Base-by-base conservation (phyloP, 2,888 invertebrate genomes). In the Pristionchus mayeri region DNA sequence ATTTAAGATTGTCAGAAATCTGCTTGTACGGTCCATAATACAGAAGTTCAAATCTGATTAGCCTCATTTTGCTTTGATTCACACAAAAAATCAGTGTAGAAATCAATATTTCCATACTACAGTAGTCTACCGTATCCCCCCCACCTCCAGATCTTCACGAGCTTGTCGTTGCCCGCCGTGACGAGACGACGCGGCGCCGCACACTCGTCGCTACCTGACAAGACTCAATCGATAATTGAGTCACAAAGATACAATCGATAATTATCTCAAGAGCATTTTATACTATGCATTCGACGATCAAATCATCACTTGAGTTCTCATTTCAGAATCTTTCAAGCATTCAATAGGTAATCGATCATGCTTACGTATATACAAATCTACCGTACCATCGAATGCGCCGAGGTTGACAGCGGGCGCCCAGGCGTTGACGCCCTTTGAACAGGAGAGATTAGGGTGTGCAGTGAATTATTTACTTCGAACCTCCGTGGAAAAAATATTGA, bases 101-200 rank as follows among this genome's bases (percentile, higher is more conserved):
- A 13, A 13, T 44, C 13, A 44, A 6, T 44, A 13, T 44, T 9
- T 9, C 44, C 44, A n/a, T n/a, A n/a, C 44, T 44, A 44, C 44
- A 44, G 44, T 13, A 44, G 7, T 13, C 57, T 9, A 57, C 57
- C 57, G 57, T 57, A 63, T 2, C 60, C 27, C 60, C 88, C 92
- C 95, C 87, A 94, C 94, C 95, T 94, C 95, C 95, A 95, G 84
- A 95, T 95, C 93, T 98, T 99, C n/a, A 99, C 96, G 88, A 97
- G 95, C 94, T 98, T 98, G 94, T 99, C 99, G 94, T 98, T 99
- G 87, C 99, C 99, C 82, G 98, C 98, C 88, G 97, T 96, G 0
- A 97, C 98, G 89, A 99, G 94, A 89, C 97, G 95, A 48, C 76
- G 76, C 16, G 71, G 71, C 40, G 71, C 71, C n/a, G n/a, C n/a